phyloP scores from a whole-genome alignment of 2,113 vertebrate species.

The Lota lota region DNA sequence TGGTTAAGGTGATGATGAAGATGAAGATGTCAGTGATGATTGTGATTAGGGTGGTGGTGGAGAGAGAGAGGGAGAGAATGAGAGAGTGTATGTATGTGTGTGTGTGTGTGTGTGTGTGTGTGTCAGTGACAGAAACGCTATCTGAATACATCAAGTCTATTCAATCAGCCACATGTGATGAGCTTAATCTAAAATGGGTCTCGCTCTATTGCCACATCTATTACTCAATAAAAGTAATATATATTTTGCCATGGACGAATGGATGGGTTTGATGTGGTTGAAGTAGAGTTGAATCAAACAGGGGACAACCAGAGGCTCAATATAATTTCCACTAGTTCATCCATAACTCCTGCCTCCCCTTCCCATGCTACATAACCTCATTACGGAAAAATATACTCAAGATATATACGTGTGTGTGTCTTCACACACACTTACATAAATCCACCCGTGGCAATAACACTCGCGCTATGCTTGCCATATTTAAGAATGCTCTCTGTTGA shows the following conservation, averaged over 20 bases:
- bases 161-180: constrained; percentile 44
- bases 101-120: constrained; percentile 3
- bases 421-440: constrained; percentile 3
- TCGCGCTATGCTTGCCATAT: constrained; percentile 9
- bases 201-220: constrained; percentile 18
- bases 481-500: constrained; percentile 34
- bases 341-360: not conserved
- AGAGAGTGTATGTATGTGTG: too few relatives aligned
- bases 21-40: too few relatives aligned
- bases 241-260: constrained; percentile 22
- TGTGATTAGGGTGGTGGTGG: too few relatives aligned
- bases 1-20: not conserved
- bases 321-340: constrained; percentile 10
- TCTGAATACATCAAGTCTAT: constrained; percentile 43
- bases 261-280: constrained; percentile 27
- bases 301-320: constrained; percentile 24
- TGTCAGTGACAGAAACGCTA: constrained; percentile 25
- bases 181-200: constrained; percentile 30
- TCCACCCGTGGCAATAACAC: constrained; percentile 16
- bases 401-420: not conserved
- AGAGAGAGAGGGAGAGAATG: too few relatives aligned
- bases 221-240: constrained; percentile 43
- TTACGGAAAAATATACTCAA: constrained; percentile 38
- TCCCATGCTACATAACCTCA: constrained; percentile 39
- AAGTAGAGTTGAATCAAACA: constrained; percentile 37